Conservation (phyloP, 1,140 invertebrate species). For the Drosophila trapezifrons region DNA sequence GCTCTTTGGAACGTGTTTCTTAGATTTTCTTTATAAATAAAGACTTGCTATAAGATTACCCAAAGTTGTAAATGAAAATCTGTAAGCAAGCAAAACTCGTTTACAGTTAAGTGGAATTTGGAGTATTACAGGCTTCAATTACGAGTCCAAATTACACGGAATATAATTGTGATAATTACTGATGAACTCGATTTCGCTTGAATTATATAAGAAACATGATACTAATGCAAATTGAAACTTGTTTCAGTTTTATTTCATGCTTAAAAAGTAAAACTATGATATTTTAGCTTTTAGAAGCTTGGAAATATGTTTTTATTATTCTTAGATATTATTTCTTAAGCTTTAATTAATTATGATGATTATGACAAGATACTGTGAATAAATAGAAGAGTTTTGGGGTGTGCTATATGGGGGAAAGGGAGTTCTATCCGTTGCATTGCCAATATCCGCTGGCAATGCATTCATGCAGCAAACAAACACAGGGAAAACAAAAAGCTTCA, state of each 20-base stretch:
- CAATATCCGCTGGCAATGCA: slow-evolving; percentile 74
- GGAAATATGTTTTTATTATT: not conserved
- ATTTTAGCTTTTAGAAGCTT: not conserved
- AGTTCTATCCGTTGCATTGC: slow-evolving; percentile 39
- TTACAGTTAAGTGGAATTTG: not conserved
- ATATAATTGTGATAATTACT: not conserved
- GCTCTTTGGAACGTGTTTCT: too few relatives aligned
- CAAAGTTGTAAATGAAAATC: not conserved
- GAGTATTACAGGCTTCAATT: not conserved
- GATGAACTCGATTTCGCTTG: not conserved
- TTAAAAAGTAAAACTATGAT: not conserved
- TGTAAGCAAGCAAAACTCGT: not conserved
- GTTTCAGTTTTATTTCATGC: not conserved
- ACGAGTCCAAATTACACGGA: not conserved
- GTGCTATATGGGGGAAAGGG: not conserved
- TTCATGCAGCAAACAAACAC: slow-evolving; percentile 65
- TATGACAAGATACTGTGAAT: not conserved
- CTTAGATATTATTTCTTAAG: not conserved
- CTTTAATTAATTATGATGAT: not conserved
- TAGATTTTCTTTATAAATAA: too few relatives aligned
- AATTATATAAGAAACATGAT: not conserved
- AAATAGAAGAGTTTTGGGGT: not conserved
- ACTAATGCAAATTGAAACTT: not conserved
- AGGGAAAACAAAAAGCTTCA: slow-evolving; percentile 7
- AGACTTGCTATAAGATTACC: too few relatives aligned